Base-by-base conservation (phyloP, 2,888 invertebrate genomes). In the Camponotus fellah region DNA sequence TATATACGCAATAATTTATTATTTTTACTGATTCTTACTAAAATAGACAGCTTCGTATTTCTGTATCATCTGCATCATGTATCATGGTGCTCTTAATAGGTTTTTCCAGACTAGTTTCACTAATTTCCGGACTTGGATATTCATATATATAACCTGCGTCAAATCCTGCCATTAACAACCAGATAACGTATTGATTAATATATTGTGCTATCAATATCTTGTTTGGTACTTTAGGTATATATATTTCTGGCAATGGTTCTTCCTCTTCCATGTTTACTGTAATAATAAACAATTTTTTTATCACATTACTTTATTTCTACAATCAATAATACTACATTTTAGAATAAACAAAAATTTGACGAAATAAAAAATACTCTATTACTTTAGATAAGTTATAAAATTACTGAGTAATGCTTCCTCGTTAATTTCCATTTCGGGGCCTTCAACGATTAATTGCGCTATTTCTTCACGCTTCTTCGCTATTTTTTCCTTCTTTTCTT, bases 91-190 rank as follows among this genome's bases (percentile, higher is more conserved):
- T 95, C 60, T 91, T 93, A 2, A 95, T 85, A 0, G 96, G 96
- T 40, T 95, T 95, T 0, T 94, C 93, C 66, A 95, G 93, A 32
- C 95, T 95, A 53, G 96, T 32, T 34, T 82, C 75, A n/a, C 43
- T 49, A 43, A 74, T 14, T 46, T 87, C 53, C 8, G 93, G 92
- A 14, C 81, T 82, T 0, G 91, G 91, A 89, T 96, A 96, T 93
- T 97, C 97, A 90, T 97, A 97, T 86, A 97, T 95, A 88, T 96
- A 97, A 37, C 97, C 97, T 3, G 97, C 96, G 92, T 97, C 97
- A 88, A 95, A 97, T 37, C 96, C 97, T 3, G 95, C 95, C 95
- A 97, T 95, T 0, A 96, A 96, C 0, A 97, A 87, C 96, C 96
- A 96, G 79, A 97, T 94, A 0, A 96, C 96, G 34, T 95, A 92